These are phyloP conservation scores for Sweltsa coloradensis DNA, from an alignment of 1,140 invertebrate species.

Conservation along the genomic window DNA sequence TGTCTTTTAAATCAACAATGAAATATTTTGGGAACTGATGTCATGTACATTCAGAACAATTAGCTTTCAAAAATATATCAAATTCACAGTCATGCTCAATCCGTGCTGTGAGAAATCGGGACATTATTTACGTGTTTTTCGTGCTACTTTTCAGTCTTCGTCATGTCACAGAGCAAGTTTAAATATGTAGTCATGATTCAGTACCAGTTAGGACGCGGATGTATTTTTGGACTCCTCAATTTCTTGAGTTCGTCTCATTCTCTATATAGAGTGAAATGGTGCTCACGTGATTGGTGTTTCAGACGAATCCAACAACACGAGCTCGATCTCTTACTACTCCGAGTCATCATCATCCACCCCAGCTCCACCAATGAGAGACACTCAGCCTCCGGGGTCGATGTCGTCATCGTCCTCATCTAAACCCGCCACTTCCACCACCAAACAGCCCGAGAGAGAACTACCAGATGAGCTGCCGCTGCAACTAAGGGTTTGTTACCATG, in stretches of 20 bases:
- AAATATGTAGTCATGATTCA: no score
- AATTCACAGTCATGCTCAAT: no score
- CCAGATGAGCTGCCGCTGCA: constrained; percentile 17
- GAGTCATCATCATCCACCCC: neutral
- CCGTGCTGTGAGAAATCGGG: no score
- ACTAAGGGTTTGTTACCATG: constrained; percentile 11
- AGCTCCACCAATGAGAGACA: neutral
- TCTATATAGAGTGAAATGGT: neutral
- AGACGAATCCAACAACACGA: neutral
- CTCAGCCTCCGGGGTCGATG: neutral
- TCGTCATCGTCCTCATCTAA: neutral
- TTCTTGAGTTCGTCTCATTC: neutral
- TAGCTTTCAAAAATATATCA: no score
- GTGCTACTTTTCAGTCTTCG: no score
- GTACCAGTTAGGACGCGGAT: no score
- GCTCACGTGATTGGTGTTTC: neutral
- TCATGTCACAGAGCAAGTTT: no score
- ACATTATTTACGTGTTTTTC: no score
- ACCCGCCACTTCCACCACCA: neutral
- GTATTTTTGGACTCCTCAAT: no score
- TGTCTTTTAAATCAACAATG: no score
- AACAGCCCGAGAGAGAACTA: constrained; percentile 2
- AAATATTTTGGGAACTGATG: no score
- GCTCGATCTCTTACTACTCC: neutral
- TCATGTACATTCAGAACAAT: no score